phyloP scores from a whole-genome alignment of 2,888 invertebrate genomes.

The Coremacera marginata region DNA sequence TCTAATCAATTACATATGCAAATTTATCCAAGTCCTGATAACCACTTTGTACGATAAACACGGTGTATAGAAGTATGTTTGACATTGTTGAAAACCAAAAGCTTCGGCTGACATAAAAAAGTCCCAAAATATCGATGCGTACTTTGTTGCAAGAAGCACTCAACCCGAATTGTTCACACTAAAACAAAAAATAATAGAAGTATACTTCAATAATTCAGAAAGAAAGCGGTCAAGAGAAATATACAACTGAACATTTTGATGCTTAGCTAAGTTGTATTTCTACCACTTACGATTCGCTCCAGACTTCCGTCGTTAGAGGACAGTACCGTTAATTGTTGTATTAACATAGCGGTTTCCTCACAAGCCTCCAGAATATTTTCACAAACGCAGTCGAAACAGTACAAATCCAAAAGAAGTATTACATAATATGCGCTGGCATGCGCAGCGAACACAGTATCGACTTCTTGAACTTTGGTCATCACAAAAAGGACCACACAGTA shows the following conservation, averaged over 20 bases:
- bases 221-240: no score
- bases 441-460: no score
- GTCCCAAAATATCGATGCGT: not conserved
- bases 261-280: no score
- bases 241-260: no score
- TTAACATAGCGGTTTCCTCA: not conserved
- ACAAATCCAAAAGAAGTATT: not conserved
- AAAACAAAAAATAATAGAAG: not conserved
- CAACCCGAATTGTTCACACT: not conserved
- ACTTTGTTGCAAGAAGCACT: not conserved
- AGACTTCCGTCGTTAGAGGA: not conserved
- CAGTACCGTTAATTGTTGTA: not conserved
- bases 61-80: not conserved
- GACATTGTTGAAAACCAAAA: not conserved
- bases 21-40: not conserved
- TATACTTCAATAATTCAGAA: no score
- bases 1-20: no score
- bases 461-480: not conserved
- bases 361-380: not conserved
- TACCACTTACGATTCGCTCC: not conserved
- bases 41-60: slow-evolving; percentile 1
- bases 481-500: not conserved
- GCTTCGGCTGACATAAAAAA: not conserved
- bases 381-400: not conserved
- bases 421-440: not conserved